Evolutionary conservation across 2,888 invertebrate species (phyloP).

Genomic region (Malthinus seriepunctatus): DNA sequence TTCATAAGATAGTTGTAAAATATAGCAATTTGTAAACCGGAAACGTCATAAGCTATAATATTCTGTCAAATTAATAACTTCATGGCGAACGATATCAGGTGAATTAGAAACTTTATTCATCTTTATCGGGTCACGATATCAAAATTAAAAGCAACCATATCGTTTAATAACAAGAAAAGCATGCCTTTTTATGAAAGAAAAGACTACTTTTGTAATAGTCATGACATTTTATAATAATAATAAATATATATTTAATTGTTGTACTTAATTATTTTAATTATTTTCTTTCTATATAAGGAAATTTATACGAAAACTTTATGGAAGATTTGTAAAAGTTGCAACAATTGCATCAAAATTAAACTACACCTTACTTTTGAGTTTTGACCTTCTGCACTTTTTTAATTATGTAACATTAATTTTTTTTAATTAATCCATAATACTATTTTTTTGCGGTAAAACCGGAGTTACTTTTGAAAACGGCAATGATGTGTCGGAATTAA

Average conservation of each 20-base stretch:
- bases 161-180: conserved; percentile 16
- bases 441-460: too few relatives aligned
- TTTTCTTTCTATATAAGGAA: too few relatives aligned
- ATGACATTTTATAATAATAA: conserved; percentile 5
- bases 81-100: conserved; percentile 13
- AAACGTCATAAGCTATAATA: conserved; percentile 13
- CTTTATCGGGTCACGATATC: conserved; percentile 16
- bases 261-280: too few relatives aligned
- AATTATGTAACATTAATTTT: too few relatives aligned
- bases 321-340: too few relatives aligned
- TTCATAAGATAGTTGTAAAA: conserved; percentile 7
- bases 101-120: conserved; percentile 20
- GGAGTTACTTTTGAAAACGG: not conserved
- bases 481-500: conserved; percentile 6
- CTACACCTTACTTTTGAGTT: too few relatives aligned
- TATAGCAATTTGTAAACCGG: conserved; percentile 15
- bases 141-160: conserved; percentile 15
- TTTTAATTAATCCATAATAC: too few relatives aligned
- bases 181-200: conserved; percentile 1
- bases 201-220: conserved; percentile 1
- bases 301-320: too few relatives aligned
- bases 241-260: too few relatives aligned
- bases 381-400: too few relatives aligned
- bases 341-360: too few relatives aligned
- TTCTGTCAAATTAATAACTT: conserved; percentile 17